These are phyloP conservation scores for Cryptoblepharus egeriae DNA, from an alignment of 2,797 vertebrate genomes.

Conservation along the genomic window DNA sequence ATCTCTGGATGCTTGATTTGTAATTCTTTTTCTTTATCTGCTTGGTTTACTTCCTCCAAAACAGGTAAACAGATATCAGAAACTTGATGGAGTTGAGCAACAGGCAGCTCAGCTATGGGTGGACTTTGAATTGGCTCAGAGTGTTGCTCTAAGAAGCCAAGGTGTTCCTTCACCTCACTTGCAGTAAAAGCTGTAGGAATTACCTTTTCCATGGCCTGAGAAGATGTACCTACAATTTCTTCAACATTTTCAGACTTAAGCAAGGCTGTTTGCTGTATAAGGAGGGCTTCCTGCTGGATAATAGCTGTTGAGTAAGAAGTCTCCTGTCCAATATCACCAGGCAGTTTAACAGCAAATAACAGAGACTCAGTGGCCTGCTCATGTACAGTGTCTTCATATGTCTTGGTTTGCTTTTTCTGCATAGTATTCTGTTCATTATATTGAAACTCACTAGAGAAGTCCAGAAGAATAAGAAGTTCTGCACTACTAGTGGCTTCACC, in stretches of 20 bases:
- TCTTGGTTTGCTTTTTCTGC: slow-evolving; percentile 73
- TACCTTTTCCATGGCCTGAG: slow-evolving; percentile 70
- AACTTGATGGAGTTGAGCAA: slow-evolving; percentile 2
- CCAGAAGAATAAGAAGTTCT: slow-evolving; percentile 84
- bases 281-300: slow-evolving; percentile 76
- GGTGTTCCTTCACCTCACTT: slow-evolving; percentile 79
- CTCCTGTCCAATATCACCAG: slow-evolving; percentile 77
- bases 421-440: slow-evolving; percentile 69
- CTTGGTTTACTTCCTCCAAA: slow-evolving; percentile 36
- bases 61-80: slow-evolving; percentile 28
- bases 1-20: slow-evolving; percentile 64
- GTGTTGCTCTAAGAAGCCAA: slow-evolving; percentile 82
- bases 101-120: not conserved
- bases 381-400: slow-evolving; percentile 78
- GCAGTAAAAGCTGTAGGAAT: slow-evolving; percentile 75
- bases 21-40: slow-evolving; percentile 35
- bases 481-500: slow-evolving; percentile 84
- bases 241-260: slow-evolving; percentile 79
- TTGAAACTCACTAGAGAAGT: slow-evolving; percentile 68
- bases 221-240: slow-evolving; percentile 74
- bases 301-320: slow-evolving; percentile 78
- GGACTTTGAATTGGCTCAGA: slow-evolving; percentile 78
- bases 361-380: slow-evolving; percentile 84
- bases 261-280: slow-evolving; percentile 69
- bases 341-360: slow-evolving; percentile 82